Evolutionary conservation across 37 sponge, comb jelly and placozoan species (phyloP).

Genomic region (Chondrilla cf. caribensis): DNA sequence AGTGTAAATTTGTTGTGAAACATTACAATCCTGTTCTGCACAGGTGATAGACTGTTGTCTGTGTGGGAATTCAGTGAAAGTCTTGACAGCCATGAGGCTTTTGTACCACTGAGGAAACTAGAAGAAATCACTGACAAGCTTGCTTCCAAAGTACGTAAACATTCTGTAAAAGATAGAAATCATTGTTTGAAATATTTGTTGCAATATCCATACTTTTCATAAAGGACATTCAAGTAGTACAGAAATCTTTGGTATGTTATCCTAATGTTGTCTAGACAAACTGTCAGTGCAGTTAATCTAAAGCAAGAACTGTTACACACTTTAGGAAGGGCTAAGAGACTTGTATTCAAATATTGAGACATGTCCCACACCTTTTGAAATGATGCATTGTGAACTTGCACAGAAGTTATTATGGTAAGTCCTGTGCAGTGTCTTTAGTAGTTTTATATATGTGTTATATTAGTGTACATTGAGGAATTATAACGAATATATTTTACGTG

Average conservation of each 20-base stretch:
- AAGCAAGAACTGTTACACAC: too few species aligned
- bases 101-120: not conserved
- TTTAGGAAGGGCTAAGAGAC: not conserved
- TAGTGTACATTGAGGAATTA: too few species aligned
- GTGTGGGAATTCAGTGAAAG: not conserved
- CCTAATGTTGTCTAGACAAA: too few species aligned
- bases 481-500: too few species aligned
- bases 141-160: not conserved
- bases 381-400: not conserved
- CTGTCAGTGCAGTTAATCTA: too few species aligned
- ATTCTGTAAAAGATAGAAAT: not conserved
- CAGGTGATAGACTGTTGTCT: not conserved
- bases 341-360: not conserved
- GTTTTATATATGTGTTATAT: too few species aligned
- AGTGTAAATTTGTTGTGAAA: too few species aligned
- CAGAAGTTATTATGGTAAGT: not conserved
- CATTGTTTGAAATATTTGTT: too few species aligned
- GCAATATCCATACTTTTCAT: too few species aligned
- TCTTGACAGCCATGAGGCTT: not conserved
- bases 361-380: slow-evolving; percentile 11
- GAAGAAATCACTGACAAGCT: not conserved
- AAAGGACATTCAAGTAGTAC: too few species aligned
- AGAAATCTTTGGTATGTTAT: too few species aligned
- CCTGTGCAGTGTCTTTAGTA: too few species aligned
- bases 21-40: not conserved